Evolutionary conservation across 2,888 invertebrate genomes (phyloP).

Genomic region (Latrodectus elegans): DNA sequence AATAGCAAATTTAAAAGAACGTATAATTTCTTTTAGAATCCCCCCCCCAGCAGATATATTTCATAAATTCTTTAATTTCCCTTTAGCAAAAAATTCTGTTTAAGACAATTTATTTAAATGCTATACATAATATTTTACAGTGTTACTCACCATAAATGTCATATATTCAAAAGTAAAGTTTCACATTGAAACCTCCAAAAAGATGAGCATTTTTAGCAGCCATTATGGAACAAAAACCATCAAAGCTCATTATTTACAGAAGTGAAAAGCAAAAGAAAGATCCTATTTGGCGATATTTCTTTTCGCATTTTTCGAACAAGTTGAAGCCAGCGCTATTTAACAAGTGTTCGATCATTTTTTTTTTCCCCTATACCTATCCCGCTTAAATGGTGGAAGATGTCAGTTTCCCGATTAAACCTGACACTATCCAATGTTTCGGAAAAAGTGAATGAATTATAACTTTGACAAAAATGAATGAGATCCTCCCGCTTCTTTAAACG

Average conservation of each 20-base stretch:
- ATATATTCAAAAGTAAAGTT: no score
- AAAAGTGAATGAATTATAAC: conserved; percentile 27
- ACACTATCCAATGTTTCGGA: conserved; percentile 16
- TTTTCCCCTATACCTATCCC: not conserved
- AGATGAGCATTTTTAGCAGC: no score
- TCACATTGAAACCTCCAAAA: no score
- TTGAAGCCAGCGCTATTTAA: conserved; percentile 8
- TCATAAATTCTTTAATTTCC: no score
- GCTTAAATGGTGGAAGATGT: not conserved
- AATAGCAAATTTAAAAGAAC: no score
- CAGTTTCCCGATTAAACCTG: conserved; percentile 28
- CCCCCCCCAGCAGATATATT: no score
- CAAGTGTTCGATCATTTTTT: conserved; percentile 36
- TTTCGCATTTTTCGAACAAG: not conserved
- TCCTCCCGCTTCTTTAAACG: not conserved
- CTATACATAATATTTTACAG: no score
- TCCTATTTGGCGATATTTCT: not conserved
- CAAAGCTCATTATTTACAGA: not conserved
- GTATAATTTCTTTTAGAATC: no score
- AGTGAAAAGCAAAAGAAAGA: not conserved
- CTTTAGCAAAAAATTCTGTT: no score
- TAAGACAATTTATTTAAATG: no score
- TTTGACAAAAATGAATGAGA: conserved; percentile 29
- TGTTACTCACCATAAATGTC: no score
- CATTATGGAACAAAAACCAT: no score